Percentiles rank a stretch among this genome's conserved stretches.
Evolutionary conservation across 2,113 vertebrate species (phyloP).

Genomic region (Ceyx margarethae): DNA sequence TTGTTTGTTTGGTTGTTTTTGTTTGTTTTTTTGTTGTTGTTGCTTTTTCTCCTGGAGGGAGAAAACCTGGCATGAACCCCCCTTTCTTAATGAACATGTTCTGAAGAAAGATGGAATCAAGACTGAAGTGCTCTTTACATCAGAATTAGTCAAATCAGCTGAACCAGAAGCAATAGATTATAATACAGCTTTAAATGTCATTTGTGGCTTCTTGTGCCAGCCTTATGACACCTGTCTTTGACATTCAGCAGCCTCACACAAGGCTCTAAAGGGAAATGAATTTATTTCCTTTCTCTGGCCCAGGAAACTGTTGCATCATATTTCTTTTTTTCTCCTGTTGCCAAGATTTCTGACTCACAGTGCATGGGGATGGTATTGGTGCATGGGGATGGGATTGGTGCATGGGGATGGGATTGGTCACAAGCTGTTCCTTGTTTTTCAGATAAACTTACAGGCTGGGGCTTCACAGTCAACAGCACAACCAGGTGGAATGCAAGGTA

Average conservation of each 20-base stretch:
- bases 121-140: constrained; percentile 22
- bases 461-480: constrained; percentile 59
- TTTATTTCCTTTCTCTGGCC: background rate
- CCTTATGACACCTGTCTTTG: constrained; percentile 27
- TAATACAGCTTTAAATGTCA: background rate
- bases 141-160: constrained; percentile 55
- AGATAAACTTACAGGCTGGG: background rate
- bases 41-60: background rate
- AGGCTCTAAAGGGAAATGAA: constrained; percentile 8
- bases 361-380: background rate
- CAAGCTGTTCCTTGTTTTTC: constrained; percentile 50
- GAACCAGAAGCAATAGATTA: constrained; percentile 53
- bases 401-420: constrained; percentile 11
- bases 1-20: no score
- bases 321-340: background rate
- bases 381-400: background rate
- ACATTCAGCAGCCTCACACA: constrained; percentile 9
- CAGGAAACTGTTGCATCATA: background rate
- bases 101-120: constrained; percentile 47
- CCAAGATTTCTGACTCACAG: constrained; percentile 17
- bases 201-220: constrained; percentile 19
- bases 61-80: constrained; percentile 16
- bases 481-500: constrained; percentile 40
- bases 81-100: constrained; percentile 38
- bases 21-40: background rate